These are phyloP conservation scores for Chiridota heheva DNA, from an alignment of 35 echinoderm and acorn worm genomes.

Conservation along the genomic window DNA sequence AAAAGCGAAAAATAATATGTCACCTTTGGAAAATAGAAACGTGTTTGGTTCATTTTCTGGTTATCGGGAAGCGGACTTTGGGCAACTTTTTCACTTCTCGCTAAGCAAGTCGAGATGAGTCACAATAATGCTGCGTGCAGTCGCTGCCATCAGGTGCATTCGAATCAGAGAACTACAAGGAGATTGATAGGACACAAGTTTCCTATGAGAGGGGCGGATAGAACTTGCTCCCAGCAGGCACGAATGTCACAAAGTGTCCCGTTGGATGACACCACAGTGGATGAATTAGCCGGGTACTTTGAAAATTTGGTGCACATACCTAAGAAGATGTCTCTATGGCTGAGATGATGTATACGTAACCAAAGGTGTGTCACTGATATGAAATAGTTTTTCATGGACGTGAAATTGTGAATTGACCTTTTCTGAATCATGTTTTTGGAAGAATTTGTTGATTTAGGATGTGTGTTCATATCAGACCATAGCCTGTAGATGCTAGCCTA, in stretches of 20 bases:
- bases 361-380: not conserved
- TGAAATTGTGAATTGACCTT: no score
- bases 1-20: not conserved
- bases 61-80: not conserved
- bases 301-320: conserved; percentile 95
- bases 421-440: no score
- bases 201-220: conserved; percentile 37
- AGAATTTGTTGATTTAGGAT: conserved; percentile 9
- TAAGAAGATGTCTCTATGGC: conserved; percentile 98
- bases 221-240: conserved; percentile 90
- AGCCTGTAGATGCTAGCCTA: no score
- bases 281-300: conserved; percentile 97
- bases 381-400: no score
- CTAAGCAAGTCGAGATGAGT: not conserved
- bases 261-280: conserved; percentile 88
- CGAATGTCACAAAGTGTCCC: conserved; percentile 57
- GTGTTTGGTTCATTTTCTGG: not conserved
- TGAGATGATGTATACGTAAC: conserved; percentile 99
- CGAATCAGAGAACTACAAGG: not conserved
- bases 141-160: not conserved
- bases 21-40: not conserved
- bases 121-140: conserved; percentile 12
- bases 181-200: not conserved
- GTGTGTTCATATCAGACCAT: not conserved
- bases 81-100: not conserved